Evolutionary conservation across 2,888 invertebrate species (phyloP).

Genomic region (Schrankia costaestrigalis): DNA sequence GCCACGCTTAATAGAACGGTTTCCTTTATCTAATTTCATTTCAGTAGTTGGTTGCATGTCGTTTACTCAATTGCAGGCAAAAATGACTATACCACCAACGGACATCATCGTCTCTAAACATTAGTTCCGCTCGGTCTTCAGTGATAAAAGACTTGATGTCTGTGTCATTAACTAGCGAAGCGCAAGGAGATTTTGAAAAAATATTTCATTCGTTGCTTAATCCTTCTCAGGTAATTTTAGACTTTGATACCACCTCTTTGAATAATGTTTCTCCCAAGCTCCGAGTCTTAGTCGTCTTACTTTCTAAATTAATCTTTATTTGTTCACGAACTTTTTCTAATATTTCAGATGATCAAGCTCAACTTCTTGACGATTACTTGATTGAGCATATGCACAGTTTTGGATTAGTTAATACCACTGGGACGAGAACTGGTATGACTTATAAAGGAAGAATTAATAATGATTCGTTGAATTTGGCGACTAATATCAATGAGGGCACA

Average conservation of each 20-base stretch:
- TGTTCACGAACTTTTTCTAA: not conserved
- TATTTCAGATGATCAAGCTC: not conserved
- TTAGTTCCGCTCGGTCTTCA: not conserved
- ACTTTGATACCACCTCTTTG: not conserved
- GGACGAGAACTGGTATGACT: not conserved
- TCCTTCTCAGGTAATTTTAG: not conserved
- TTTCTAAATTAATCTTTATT: not conserved
- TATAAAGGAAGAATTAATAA: constrained; percentile 1
- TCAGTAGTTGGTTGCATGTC: not conserved
- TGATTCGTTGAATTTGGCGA: not conserved
- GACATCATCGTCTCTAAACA: not conserved
- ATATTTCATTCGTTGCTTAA: not conserved
- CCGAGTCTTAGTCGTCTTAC: not conserved
- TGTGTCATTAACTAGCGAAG: not conserved
- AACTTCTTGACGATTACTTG: not conserved
- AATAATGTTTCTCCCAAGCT: not conserved
- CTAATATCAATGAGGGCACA: not conserved
- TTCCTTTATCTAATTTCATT: not conserved
- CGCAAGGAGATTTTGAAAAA: not conserved
- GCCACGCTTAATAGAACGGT: not conserved
- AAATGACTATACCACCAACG: not conserved
- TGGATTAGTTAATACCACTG: not conserved
- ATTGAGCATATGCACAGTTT: not conserved
- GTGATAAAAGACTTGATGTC: not conserved
- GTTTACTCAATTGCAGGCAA: not conserved